A percentile compares a stretch with the other conserved stretches of the same genome.
Evolutionary conservation across 2,113 vertebrate genomes (phyloP).

Genomic region (Muntiacus muntjak): DNA sequence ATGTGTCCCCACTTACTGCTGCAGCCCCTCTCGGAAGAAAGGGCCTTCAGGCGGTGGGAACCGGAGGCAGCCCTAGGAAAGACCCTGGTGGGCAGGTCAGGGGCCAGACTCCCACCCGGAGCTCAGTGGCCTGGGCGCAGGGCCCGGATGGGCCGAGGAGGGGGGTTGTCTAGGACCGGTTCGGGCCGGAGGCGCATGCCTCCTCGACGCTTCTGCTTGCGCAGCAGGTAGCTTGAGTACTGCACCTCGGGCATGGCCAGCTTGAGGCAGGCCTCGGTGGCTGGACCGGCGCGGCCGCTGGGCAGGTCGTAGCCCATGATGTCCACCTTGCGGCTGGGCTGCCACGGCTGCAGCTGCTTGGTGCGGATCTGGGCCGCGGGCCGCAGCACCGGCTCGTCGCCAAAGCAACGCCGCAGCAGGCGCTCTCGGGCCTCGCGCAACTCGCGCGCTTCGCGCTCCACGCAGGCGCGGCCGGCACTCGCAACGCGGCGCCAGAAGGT

Average conservation of each 20-base stretch:
- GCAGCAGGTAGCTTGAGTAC: conserved; percentile 84
- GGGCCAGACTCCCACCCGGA: not conserved
- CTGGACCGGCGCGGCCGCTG: not conserved
- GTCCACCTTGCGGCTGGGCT: conserved; percentile 86
- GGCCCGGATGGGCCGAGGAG: conserved; percentile 63
- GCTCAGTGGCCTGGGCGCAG: conserved; percentile 58
- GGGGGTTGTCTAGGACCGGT: conserved; percentile 44
- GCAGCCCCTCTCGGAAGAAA: not conserved
- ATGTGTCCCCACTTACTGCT: not conserved
- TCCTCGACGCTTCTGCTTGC: conserved; percentile 78
- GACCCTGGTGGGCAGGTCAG: not conserved
- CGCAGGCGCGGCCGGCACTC: conserved; percentile 79
- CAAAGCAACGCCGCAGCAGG: conserved; percentile 84
- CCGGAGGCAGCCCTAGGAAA: not conserved
- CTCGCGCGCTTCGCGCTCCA: conserved; percentile 83
- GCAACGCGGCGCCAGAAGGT: conserved; percentile 85
- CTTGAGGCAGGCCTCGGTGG: conserved; percentile 86
- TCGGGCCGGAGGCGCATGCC: conserved; percentile 37
- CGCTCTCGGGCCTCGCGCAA: conserved; percentile 82
- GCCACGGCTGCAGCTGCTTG: conserved; percentile 89
- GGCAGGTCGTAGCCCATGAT: conserved; percentile 91
- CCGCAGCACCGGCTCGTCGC: conserved; percentile 72
- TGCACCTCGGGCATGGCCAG: conserved; percentile 88
- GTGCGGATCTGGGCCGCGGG: conserved; percentile 85
- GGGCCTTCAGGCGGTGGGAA: not conserved